A percentile compares a stretch with the other conserved stretches of the same genome.
These are phyloP conservation scores for Icerya purchasi DNA, from an alignment of 2,888 invertebrate genomes.

Conservation along the genomic window DNA sequence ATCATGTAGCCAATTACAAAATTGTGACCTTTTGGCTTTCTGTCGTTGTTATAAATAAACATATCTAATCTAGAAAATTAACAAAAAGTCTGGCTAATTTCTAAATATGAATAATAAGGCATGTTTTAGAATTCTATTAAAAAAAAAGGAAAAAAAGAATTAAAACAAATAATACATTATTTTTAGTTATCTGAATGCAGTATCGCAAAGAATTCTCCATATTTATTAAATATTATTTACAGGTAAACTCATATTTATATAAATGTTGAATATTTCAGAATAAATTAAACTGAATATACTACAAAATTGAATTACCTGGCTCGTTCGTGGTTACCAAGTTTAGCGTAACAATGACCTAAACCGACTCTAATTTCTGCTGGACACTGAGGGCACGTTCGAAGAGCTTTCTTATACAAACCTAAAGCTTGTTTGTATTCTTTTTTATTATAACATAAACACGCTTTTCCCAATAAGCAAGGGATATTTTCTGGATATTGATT, in stretches of 20 bases:
- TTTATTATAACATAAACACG: slow-evolving; percentile 95
- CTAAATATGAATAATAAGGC: too few relatives aligned
- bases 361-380: slow-evolving; percentile 91
- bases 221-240: too few relatives aligned
- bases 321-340: slow-evolving; percentile 84
- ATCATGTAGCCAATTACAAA: too few relatives aligned
- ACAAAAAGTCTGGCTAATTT: too few relatives aligned
- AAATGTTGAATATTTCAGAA: slow-evolving; percentile 11
- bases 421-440: slow-evolving; percentile 88
- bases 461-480: slow-evolving; percentile 90
- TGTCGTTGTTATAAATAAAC: too few relatives aligned
- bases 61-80: too few relatives aligned
- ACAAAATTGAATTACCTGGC: slow-evolving; percentile 39
- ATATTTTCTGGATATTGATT: slow-evolving; percentile 90
- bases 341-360: slow-evolving; percentile 97
- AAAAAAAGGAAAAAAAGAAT: slow-evolving; percentile 4
- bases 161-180: background rate
- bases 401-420: slow-evolving; percentile 92
- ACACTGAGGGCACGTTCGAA: slow-evolving; percentile 87
- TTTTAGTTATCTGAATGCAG: too few relatives aligned
- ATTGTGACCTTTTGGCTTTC: too few relatives aligned
- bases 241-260: too few relatives aligned
- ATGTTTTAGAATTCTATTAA: background rate
- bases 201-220: too few relatives aligned
- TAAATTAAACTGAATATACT: background rate